A percentile compares a stretch with the other conserved stretches of the same genome.
Conservation (phyloP, 2,797 vertebrate species). For the Acanthurus leucopareius region DNA sequence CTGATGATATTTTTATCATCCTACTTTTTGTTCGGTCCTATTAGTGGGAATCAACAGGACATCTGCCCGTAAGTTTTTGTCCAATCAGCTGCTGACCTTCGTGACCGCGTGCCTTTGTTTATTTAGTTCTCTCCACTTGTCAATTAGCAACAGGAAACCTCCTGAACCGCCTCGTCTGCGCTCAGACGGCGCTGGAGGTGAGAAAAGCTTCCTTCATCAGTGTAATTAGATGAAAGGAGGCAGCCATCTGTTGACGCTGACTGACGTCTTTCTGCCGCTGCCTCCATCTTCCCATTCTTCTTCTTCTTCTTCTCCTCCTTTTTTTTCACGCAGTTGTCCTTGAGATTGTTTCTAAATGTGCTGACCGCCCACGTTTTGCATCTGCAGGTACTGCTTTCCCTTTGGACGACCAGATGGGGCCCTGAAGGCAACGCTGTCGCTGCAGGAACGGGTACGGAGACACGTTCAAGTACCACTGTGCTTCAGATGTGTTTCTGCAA, state of each 20-base stretch:
- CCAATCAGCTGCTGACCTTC: conserved; percentile 54
- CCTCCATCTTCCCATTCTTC: conserved; percentile 42
- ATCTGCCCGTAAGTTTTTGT: conserved; percentile 56
- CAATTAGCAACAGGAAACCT: conserved; percentile 74
- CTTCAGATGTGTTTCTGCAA: not conserved
- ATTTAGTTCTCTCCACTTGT: conserved; percentile 74
- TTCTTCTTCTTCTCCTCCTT: not conserved
- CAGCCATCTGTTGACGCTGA: conserved; percentile 75
- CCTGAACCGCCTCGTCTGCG: conserved; percentile 51
- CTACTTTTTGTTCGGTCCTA: not conserved
- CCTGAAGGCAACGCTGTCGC: conserved; percentile 95
- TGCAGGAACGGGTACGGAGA: conserved; percentile 93
- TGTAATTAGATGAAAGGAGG: conserved; percentile 71
- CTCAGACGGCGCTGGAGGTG: conserved; percentile 65
- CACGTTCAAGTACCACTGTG: conserved; percentile 6
- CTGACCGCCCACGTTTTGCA: conserved; percentile 51
- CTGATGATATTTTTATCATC: too few relatives aligned
- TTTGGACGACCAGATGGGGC: conserved; percentile 98
- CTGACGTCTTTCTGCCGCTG: conserved; percentile 52
- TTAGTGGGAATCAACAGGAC: conserved; percentile 34
- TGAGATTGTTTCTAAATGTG: conserved; percentile 68
- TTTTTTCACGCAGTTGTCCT: conserved; percentile 53
- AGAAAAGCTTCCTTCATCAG: conserved; percentile 69
- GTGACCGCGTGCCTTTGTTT: conserved; percentile 66
- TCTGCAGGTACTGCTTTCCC: conserved; percentile 95